A percentile compares a stretch with the other conserved stretches of the same genome.
Evolutionary conservation across 1,140 invertebrate species (phyloP).

Genomic region (Lucilia sericata): DNA sequence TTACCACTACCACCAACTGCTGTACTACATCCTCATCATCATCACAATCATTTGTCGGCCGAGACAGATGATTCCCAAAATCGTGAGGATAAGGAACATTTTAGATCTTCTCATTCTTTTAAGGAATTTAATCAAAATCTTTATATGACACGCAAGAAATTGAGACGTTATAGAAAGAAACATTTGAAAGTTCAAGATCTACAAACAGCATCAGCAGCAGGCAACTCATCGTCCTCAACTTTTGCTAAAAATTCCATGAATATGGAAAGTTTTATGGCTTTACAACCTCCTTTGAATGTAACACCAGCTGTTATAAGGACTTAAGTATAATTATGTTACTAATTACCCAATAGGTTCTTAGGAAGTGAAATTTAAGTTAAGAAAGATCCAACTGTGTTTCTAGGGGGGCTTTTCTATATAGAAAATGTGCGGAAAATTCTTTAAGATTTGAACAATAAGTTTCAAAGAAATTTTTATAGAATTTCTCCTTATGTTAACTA

Average conservation of each 20-base stretch:
- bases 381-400: too few relatives aligned
- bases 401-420: too few relatives aligned
- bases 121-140: conserved; percentile 62
- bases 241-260: neutral
- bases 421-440: too few relatives aligned
- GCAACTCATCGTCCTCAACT: neutral
- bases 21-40: neutral
- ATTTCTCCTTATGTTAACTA: too few relatives aligned
- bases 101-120: conserved; percentile 49
- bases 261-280: conserved; percentile 41
- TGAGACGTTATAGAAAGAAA: conserved; percentile 60
- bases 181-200: conserved; percentile 45
- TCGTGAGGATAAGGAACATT: neutral
- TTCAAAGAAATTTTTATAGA: too few relatives aligned
- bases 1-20: neutral
- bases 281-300: conserved; percentile 46
- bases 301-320: conserved; percentile 51
- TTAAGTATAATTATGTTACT: conserved; percentile 1
- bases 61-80: neutral
- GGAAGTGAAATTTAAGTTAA: too few relatives aligned
- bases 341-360: too few relatives aligned
- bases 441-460: too few relatives aligned
- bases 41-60: conserved; percentile 11
- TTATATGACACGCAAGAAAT: conserved; percentile 59
- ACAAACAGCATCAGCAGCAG: neutral